Percentiles rank a stretch among this genome's conserved stretches.
Conservation (phyloP, 1,140 invertebrate species). For the Dryas iulia region DNA sequence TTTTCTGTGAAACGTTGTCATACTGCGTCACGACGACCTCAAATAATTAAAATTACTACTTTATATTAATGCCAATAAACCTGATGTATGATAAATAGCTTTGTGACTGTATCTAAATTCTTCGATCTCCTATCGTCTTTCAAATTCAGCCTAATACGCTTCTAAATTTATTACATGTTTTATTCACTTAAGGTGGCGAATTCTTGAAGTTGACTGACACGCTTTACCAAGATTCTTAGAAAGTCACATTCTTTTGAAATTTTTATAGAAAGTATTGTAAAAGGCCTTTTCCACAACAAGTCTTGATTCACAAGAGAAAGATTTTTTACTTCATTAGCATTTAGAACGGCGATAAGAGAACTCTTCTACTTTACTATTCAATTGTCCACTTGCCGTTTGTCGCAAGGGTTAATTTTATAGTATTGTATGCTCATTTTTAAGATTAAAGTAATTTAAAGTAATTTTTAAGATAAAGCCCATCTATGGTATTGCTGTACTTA, state of each 20-base stretch:
- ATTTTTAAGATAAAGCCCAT: too few relatives aligned
- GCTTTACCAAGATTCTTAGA: constrained; percentile 28
- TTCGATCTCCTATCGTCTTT: neutral
- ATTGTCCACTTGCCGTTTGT: neutral
- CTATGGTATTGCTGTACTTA: too few relatives aligned
- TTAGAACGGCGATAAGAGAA: neutral
- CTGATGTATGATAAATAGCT: neutral
- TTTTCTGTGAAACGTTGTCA: too few relatives aligned
- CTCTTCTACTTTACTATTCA: neutral
- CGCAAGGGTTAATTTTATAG: neutral
- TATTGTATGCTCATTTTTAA: neutral
- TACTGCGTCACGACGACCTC: too few relatives aligned
- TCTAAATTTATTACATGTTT: constrained; percentile 73
- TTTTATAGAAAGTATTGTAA: neutral
- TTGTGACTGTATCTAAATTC: neutral
- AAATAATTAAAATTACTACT: neutral
- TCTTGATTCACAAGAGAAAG: neutral
- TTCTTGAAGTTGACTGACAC: constrained; percentile 39
- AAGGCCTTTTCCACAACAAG: neutral
- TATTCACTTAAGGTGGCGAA: constrained; percentile 51
- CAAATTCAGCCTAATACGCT: constrained; percentile 35
- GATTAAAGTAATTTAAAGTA: too few relatives aligned
- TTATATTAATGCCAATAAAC: neutral
- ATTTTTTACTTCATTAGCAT: neutral
- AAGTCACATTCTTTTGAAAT: constrained; percentile 1